Conservation (phyloP, 1,140 invertebrate genomes). For the Temnothorax curvispinosus region DNA sequence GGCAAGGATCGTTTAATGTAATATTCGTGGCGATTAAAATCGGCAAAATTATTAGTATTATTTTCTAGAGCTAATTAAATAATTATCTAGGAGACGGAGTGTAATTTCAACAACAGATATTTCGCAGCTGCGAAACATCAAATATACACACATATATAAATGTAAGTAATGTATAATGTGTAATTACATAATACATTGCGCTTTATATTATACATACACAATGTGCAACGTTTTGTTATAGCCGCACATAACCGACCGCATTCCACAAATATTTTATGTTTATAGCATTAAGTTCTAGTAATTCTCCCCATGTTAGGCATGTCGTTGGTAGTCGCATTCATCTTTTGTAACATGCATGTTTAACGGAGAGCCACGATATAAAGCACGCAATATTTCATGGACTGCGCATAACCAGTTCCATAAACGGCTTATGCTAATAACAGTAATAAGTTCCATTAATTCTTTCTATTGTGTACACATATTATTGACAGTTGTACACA, state of each 20-base stretch:
- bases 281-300: conserved; percentile 16
- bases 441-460: conserved; percentile 10
- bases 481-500: not conserved
- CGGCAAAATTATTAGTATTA: conserved; percentile 43
- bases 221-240: conserved; percentile 13
- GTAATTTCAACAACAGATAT: conserved; percentile 49
- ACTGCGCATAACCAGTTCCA: not conserved
- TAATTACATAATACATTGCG: not conserved
- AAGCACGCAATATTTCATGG: not conserved
- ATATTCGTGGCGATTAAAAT: conserved; percentile 39
- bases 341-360: conserved; percentile 14
- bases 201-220: not conserved
- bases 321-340: conserved; percentile 5
- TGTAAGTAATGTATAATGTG: not conserved
- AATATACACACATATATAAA: not conserved
- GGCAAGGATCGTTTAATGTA: not conserved
- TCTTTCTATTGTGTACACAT: not conserved
- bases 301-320: not conserved
- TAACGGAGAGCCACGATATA: not conserved
- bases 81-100: conserved; percentile 46
- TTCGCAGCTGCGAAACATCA: not conserved
- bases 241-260: not conserved
- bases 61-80: conserved; percentile 63
- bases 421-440: conserved; percentile 24
- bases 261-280: conserved; percentile 30